phyloP scores from a whole-genome alignment of 2,797 vertebrate species.

The Hirundo rustica region DNA sequence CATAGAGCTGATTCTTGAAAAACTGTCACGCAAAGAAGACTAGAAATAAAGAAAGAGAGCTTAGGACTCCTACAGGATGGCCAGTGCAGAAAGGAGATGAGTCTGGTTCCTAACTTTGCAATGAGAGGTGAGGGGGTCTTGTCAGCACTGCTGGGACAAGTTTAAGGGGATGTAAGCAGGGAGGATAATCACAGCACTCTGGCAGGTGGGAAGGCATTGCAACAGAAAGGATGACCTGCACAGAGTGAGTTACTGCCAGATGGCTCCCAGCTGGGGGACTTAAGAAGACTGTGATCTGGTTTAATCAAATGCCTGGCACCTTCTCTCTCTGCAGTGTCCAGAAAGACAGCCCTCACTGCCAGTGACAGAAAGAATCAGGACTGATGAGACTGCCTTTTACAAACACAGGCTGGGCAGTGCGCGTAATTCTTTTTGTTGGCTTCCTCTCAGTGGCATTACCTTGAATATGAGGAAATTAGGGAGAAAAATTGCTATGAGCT shows the following conservation, averaged over 20 bases:
- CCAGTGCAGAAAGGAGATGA: not conserved
- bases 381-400: conserved; percentile 9
- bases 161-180: not conserved
- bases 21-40: not conserved
- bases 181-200: conserved; percentile 11
- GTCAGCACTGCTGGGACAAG: not conserved
- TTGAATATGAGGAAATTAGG: conserved; percentile 46
- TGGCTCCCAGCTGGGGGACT: conserved; percentile 36
- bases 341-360: not conserved
- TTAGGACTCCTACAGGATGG: not conserved
- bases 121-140: not conserved
- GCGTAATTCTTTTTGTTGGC: conserved; percentile 25
- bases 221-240: conserved; percentile 3
- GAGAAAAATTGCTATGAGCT: conserved; percentile 28
- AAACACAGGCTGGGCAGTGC: not conserved
- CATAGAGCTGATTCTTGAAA: not conserved
- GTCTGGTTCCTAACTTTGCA: not conserved
- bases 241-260: conserved; percentile 11
- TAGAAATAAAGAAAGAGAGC: not conserved
- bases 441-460: conserved; percentile 17
- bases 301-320: conserved; percentile 53
- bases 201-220: not conserved
- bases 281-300: conserved; percentile 26
- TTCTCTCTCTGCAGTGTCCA: conserved; percentile 13
- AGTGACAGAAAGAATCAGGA: not conserved